phyloP scores from a whole-genome alignment of 2,113 vertebrate species.

The Brienomyrus brachyistius region DNA sequence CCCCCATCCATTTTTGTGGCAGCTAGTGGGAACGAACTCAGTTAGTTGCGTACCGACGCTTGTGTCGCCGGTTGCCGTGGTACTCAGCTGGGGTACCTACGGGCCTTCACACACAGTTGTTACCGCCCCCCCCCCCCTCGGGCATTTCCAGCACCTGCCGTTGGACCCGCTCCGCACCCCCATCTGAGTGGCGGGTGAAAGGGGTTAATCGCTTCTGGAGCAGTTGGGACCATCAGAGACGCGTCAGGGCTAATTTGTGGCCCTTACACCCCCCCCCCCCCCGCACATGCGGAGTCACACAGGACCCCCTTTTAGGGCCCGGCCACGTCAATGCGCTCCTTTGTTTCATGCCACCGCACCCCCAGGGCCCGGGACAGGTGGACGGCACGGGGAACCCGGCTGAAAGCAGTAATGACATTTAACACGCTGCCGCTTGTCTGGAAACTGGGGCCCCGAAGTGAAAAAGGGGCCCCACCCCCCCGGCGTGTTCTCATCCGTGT shows the following conservation, averaged over 20 bases:
- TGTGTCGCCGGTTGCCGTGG: background rate
- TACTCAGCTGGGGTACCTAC: background rate
- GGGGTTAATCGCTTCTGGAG: slow-evolving; percentile 51
- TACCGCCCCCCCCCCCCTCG: background rate
- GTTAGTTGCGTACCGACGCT: background rate
- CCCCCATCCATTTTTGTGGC: background rate
- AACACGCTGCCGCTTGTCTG: slow-evolving; percentile 22
- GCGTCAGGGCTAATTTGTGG: background rate
- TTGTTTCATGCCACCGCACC: slow-evolving; percentile 41
- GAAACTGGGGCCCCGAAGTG: slow-evolving; percentile 12
- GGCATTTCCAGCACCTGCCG: background rate
- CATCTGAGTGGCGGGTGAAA: background rate
- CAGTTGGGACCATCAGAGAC: background rate
- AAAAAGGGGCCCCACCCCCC: slow-evolving; percentile 31
- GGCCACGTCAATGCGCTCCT: slow-evolving; percentile 43
- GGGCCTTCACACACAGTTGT: background rate
- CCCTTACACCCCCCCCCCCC: background rate
- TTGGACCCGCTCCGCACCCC: background rate
- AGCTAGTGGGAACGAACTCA: background rate
- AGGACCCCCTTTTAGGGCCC: slow-evolving; percentile 37
- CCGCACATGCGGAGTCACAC: background rate
- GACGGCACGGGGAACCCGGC: slow-evolving; percentile 15
- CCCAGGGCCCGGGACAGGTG: slow-evolving; percentile 37
- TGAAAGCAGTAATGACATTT: slow-evolving; percentile 32
- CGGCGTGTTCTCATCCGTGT: slow-evolving; percentile 33